These are phyloP conservation scores for Penaeus japonicus DNA, from an alignment of 1,140 invertebrate genomes.

Conservation along the genomic window DNA sequence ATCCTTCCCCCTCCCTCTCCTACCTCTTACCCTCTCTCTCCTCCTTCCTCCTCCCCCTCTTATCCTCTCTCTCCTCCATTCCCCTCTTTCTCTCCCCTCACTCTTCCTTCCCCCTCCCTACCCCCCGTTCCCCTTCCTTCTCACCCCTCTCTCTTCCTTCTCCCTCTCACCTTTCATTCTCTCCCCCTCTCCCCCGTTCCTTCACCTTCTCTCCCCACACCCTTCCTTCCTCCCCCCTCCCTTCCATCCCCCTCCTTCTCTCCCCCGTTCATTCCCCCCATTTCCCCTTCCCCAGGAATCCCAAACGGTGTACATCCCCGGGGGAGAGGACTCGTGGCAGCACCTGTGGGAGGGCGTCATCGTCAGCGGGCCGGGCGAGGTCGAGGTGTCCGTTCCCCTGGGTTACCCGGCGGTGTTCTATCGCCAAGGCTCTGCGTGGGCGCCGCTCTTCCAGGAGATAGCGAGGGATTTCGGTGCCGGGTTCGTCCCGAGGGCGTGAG, in stretches of 20 bases:
- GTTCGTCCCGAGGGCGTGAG: background rate
- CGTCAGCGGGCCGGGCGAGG: background rate
- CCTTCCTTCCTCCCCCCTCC: background rate
- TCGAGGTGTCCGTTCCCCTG: constrained; percentile 23
- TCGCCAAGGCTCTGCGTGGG: constrained; percentile 27
- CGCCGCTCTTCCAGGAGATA: constrained; percentile 49
- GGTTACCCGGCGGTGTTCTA: constrained; percentile 57
- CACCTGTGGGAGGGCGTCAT: constrained; percentile 34
- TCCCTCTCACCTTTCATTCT: too few relatives aligned
- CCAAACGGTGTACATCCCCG: constrained; percentile 45
- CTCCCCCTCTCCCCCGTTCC: too few relatives aligned
- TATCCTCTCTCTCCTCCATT: too few relatives aligned
- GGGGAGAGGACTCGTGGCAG: constrained; percentile 21
- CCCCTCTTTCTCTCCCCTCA: too few relatives aligned
- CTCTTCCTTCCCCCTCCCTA: too few relatives aligned
- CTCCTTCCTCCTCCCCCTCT: too few relatives aligned
- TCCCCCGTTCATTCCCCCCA: background rate
- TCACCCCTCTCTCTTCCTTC: too few relatives aligned
- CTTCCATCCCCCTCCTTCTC: background rate
- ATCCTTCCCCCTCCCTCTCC: too few relatives aligned
- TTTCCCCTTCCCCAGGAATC: background rate
- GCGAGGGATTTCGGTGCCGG: constrained; percentile 24
- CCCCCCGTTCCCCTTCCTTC: too few relatives aligned
- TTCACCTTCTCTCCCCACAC: background rate
- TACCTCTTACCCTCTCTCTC: too few relatives aligned